Conservation (phyloP, 2,797 vertebrate genomes). For the Pygocentrus nattereri region DNA sequence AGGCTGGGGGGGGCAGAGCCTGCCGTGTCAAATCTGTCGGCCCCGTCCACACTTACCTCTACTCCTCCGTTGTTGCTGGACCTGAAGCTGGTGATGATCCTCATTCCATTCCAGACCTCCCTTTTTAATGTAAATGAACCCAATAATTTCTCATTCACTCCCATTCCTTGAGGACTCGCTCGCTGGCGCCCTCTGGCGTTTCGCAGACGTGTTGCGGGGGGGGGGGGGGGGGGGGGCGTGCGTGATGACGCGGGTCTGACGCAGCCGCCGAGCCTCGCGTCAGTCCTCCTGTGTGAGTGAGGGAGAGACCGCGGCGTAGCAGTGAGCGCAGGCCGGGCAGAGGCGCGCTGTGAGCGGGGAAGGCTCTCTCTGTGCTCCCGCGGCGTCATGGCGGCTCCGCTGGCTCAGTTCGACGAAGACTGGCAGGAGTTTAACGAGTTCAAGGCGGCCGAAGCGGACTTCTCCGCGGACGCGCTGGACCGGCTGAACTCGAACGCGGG, state of each 20-base stretch:
- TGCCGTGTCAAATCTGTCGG: too few species aligned
- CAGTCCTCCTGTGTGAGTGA: background rate
- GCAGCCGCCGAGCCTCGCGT: background rate
- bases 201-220: too few species aligned
- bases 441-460: conserved; percentile 72
- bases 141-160: too few species aligned
- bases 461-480: conserved; percentile 71
- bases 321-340: background rate
- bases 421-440: conserved; percentile 99
- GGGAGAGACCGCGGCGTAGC: background rate
- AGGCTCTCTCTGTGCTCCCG: background rate
- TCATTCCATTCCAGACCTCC: too few species aligned
- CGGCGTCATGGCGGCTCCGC: conserved; percentile 86
- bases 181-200: too few species aligned
- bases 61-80: too few species aligned
- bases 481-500: conserved; percentile 77
- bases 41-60: too few species aligned
- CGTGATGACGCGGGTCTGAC: background rate
- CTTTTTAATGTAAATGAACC: too few species aligned
- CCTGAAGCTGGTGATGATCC: too few species aligned
- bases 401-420: conserved; percentile 91
- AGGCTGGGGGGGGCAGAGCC: too few species aligned
- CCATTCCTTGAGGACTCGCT: too few species aligned
- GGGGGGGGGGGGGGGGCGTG: background rate
- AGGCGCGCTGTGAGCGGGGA: background rate